Base-by-base conservation (phyloP, 2,797 vertebrate species). In the Notolabrus celidotus region DNA sequence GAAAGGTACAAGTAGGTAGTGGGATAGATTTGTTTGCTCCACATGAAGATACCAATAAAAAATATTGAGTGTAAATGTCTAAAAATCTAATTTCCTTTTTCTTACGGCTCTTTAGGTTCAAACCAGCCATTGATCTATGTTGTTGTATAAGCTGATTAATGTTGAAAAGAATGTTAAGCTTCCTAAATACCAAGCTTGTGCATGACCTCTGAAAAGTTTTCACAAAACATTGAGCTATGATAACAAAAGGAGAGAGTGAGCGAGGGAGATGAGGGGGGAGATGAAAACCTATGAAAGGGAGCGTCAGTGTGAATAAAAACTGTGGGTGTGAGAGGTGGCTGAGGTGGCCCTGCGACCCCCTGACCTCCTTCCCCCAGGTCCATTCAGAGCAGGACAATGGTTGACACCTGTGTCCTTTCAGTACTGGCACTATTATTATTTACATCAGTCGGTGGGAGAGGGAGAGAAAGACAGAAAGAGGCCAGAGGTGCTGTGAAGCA, bases 381-480 rank as follows among this genome's bases (percentile, higher is more conserved):
- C 89, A 93, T 93, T 93, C 91, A 92, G 74, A 71, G 77, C 66
- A n/a, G 54, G 82, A 94, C 93, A 94, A 94, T 94, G 92, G 92
- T 79, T 79, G 90, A 94, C 94, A 95, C 94, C 94, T 94, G 94
- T 93, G 94, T 93, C 89, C 91, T 94, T 94, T 95, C 93, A 94
- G 77, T 58, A 64, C 81, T 62, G 85, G 69, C 82, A 83, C 87
- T 93, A 88, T 94, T 94, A 92, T 93, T 94, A 93, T 94, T 95
- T 93, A 94, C 91, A 94, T 86, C 87, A 86, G 84, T 82, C 61
- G 76, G 71, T 38, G 73, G 87, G 86, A 82, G 80, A 80, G 87
- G 71, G 86, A 83, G 84, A 63, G 73, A 78, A 63, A 85, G 81
- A 77, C 71, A 79, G 75, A 86, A 72, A 61, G 83, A 86, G 83